Conservation (phyloP, 2,888 invertebrate species). For the Phasia obesa region DNA sequence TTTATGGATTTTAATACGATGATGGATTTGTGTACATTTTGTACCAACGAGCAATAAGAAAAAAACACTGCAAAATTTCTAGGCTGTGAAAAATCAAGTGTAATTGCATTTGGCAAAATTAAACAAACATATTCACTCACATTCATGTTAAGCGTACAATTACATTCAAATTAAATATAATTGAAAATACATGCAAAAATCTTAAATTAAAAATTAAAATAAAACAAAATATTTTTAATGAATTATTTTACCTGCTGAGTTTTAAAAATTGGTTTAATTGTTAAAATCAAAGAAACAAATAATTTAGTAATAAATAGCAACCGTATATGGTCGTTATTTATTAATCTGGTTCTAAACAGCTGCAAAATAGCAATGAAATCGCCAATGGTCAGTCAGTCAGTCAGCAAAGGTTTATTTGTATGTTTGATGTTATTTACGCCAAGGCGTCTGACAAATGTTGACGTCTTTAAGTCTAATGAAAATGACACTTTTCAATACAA, state of each 20-base stretch:
- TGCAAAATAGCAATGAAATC: constrained; percentile 15
- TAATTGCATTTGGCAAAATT: constrained; percentile 57
- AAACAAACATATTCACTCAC: constrained; percentile 2
- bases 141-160: constrained; percentile 2
- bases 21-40: constrained; percentile 64
- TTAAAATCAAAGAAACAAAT: constrained; percentile 42
- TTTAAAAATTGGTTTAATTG: constrained; percentile 58
- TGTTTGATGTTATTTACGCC: not conserved
- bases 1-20: constrained; percentile 68
- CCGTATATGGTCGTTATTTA: constrained; percentile 27
- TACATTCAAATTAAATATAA: constrained; percentile 4
- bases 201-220: constrained; percentile 14
- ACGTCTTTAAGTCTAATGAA: constrained; percentile 66
- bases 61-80: constrained; percentile 45
- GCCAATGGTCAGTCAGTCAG: not conserved
- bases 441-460: constrained; percentile 48
- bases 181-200: constrained; percentile 26
- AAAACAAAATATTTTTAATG: constrained; percentile 19
- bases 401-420: not conserved
- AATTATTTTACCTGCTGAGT: constrained; percentile 64
- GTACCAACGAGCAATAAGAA: constrained; percentile 6
- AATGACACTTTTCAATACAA: constrained; percentile 50
- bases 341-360: constrained; percentile 45
- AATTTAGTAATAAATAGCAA: not conserved
- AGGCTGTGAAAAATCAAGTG: constrained; percentile 58